A percentile compares a stretch with the other conserved stretches of the same genome.
Conservation (phyloP, 2,797 vertebrate species). For the Xenentodon cancila region DNA sequence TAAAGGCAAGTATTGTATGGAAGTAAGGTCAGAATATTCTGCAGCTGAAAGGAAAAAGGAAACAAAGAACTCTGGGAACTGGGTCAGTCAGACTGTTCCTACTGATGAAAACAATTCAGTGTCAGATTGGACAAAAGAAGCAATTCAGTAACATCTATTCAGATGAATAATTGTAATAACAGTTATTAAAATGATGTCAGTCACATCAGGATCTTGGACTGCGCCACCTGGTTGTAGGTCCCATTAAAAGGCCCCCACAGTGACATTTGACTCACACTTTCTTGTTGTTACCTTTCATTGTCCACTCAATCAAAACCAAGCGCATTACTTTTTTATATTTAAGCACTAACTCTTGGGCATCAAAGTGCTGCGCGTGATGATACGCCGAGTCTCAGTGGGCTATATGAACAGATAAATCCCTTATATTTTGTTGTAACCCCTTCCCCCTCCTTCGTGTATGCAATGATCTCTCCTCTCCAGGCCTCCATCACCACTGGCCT, state of each 20-base stretch:
- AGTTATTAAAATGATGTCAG: constrained; percentile 33
- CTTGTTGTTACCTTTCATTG: constrained; percentile 13
- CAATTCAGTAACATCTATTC: constrained; percentile 28
- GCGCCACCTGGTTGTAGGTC: constrained; percentile 2
- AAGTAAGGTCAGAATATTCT: constrained; percentile 56
- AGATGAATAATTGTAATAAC: background rate
- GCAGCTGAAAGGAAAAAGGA: constrained; percentile 49
- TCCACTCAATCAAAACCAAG: constrained; percentile 24
- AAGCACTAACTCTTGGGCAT: constrained; percentile 6
- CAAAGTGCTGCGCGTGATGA: constrained; percentile 3
- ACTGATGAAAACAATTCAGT: constrained; percentile 52
- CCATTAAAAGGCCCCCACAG: constrained; percentile 13
- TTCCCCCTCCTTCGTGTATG: constrained; percentile 12
- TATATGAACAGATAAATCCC: constrained; percentile 35
- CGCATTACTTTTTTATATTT: constrained; percentile 11
- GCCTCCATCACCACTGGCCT: constrained; percentile 50
- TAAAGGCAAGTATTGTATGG: constrained; percentile 44
- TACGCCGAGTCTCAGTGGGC: constrained; percentile 24
- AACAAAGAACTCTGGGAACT: constrained; percentile 68
- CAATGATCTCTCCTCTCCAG: constrained; percentile 40
- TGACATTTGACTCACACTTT: constrained; percentile 15
- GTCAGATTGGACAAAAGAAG: constrained; percentile 52
- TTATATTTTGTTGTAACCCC: constrained; percentile 23
- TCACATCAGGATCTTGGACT: constrained; percentile 21
- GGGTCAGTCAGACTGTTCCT: constrained; percentile 51